Base-by-base conservation (phyloP, 2,113 vertebrate genomes). In the Etheostoma cragini region DNA sequence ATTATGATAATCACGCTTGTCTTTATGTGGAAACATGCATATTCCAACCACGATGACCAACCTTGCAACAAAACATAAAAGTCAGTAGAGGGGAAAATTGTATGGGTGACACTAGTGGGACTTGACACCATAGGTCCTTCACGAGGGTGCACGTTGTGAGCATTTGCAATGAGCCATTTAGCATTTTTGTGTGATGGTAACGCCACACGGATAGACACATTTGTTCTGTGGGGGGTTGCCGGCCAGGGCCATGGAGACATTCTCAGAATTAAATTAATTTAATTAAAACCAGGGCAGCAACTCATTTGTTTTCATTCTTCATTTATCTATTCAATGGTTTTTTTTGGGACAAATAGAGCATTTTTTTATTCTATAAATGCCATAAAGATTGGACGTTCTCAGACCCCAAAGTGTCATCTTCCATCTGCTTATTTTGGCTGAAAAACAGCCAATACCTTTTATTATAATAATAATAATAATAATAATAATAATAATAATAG, bases 1-100 rank as follows among this genome's bases (percentile, higher is more conserved):
- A 87, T 93, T 92, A 91, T 93, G 83, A 87, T 83, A 91, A 90
- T 91, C 88, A 85, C 16, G 19, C 82, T 64, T 17, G 74, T 89
- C 87, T 90, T 89, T 80, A 75, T 87, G 80, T 85, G 76, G 69
- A 92, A 87, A 74, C 82, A 90, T 88, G 73, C 74, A 89, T 88
- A 84, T 82, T 82, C 83, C 84, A 62, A 53, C 22, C 76, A 72
- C 50, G 45, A 88, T 76, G 76, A 70, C 72, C 86, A 89, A 85
- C 91, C 86, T 89, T 88, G 80, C 82, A 78, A 81, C 60, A 60
- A 33, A 89, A 86, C 87, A 92, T 91, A 87, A 91, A 92, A 94
- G 80, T 88, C 93, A 93, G 91, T 81, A 67, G 92, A 94, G 91
- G 86, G 78, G 91, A 91, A 94, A 94, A 94, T 91, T 89, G 85